Evolutionary conservation across 2,888 invertebrate species (phyloP).

Genomic region (Pyralis farinalis): DNA sequence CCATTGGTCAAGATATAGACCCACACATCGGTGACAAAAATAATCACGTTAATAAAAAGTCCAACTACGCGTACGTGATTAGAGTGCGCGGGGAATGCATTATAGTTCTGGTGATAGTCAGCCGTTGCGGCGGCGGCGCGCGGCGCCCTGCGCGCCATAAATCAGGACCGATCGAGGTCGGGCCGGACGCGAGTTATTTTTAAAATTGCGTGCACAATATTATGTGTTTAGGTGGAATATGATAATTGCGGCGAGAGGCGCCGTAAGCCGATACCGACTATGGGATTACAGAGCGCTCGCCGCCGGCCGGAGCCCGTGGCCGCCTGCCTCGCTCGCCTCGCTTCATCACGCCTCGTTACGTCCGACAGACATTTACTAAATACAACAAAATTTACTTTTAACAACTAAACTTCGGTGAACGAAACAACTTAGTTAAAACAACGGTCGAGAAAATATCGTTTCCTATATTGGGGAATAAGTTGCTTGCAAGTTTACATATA

Average conservation of each 20-base stretch:
- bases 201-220: conserved; percentile 80
- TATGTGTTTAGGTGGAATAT: conserved; percentile 80
- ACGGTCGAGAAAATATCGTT: no score
- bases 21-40: no score
- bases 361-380: conserved; percentile 5
- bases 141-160: conserved; percentile 56
- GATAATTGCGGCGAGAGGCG: conserved; percentile 76
- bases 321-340: conserved; percentile 22
- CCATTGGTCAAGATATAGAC: no score
- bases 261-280: conserved; percentile 75
- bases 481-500: no score
- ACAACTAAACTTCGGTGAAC: not conserved
- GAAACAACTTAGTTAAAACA: not conserved
- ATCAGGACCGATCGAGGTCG: conserved; percentile 72
- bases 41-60: no score
- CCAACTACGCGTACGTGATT: not conserved
- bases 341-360: conserved; percentile 45
- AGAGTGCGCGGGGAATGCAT: conserved; percentile 40
- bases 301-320: conserved; percentile 27
- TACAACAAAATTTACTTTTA: conserved; percentile 1
- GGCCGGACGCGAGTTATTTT: conserved; percentile 74
- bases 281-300: conserved; percentile 71
- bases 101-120: no score
- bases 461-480: no score
- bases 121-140: conserved; percentile 33